These are phyloP conservation scores for Sesamia nonagrioides DNA, from an alignment of 1,140 invertebrate genomes.

Conservation along the genomic window DNA sequence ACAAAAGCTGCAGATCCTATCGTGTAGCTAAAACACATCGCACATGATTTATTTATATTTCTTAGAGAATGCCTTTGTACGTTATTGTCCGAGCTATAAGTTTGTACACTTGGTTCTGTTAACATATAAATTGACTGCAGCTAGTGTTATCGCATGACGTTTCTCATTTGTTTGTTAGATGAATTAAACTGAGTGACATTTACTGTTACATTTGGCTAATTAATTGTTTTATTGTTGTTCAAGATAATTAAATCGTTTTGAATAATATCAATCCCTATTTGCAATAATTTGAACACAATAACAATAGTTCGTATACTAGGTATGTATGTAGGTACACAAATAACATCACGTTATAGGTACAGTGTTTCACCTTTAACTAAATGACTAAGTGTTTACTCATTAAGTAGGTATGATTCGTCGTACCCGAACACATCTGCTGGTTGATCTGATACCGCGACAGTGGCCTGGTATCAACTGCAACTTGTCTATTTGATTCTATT, in stretches of 20 bases:
- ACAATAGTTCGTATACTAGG: conserved; percentile 10
- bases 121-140: not conserved
- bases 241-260: conserved; percentile 2
- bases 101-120: not conserved
- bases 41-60: conserved; percentile 23
- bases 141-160: conserved; percentile 15
- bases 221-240: conserved; percentile 37
- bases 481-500: not conserved
- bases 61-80: conserved; percentile 14
- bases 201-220: conserved; percentile 31
- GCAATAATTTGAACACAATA: conserved; percentile 20
- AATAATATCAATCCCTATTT: conserved; percentile 26
- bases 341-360: conserved; percentile 12
- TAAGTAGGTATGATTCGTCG: not conserved
- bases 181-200: conserved; percentile 30
- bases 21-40: conserved; percentile 24
- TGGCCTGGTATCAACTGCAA: not conserved
- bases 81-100: not conserved
- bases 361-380: not conserved
- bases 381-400: not conserved
- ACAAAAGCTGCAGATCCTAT: conserved; percentile 37
- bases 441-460: not conserved
- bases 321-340: not conserved
- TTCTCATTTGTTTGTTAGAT: conserved; percentile 28
- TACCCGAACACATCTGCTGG: not conserved